A percentile compares a stretch with the other conserved stretches of the same genome.
These are phyloP conservation scores for Lanius collurio DNA, from an alignment of 2,113 vertebrate species.

Conservation along the genomic window DNA sequence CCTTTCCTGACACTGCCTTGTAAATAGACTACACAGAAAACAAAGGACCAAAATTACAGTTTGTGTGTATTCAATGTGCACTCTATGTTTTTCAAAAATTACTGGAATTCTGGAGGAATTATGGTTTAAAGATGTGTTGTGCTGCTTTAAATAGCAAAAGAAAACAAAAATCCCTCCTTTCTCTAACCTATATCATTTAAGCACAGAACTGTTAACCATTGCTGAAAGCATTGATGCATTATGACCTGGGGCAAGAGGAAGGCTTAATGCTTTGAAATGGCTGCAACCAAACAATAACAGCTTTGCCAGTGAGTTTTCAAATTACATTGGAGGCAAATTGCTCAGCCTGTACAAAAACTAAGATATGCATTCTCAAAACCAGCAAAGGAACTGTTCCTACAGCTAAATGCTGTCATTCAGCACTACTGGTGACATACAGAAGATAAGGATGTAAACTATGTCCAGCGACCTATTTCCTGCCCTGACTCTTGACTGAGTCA, in stretches of 20 bases:
- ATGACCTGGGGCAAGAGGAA: not conserved
- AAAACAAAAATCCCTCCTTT: not conserved
- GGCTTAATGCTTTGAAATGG: constrained; percentile 17
- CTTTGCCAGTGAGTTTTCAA: constrained; percentile 55
- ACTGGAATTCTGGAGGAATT: not conserved
- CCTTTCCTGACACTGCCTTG: not conserved
- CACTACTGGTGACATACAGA: fast-evolving
- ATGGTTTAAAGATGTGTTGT: not conserved
- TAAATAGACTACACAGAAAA: not conserved
- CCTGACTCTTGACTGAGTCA: not conserved
- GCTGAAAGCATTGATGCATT: not conserved
- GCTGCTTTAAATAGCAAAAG: constrained; percentile 3
- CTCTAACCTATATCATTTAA: not conserved
- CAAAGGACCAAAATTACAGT: constrained; percentile 17
- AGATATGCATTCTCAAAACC: not conserved
- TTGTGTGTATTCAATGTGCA: not conserved
- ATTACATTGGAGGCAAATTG: constrained; percentile 69
- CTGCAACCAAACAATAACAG: constrained; percentile 38
- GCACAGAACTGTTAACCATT: constrained; percentile 9
- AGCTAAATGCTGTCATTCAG: not conserved
- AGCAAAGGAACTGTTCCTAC: not conserved
- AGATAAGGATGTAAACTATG: not conserved
- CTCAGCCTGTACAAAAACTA: constrained; percentile 67
- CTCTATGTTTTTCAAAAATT: not conserved
- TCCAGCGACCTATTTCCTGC: constrained; percentile 26